Percentiles rank a stretch among this genome's conserved stretches.
Conservation (phyloP, 2,113 vertebrate species). For the Sitta europaea region DNA sequence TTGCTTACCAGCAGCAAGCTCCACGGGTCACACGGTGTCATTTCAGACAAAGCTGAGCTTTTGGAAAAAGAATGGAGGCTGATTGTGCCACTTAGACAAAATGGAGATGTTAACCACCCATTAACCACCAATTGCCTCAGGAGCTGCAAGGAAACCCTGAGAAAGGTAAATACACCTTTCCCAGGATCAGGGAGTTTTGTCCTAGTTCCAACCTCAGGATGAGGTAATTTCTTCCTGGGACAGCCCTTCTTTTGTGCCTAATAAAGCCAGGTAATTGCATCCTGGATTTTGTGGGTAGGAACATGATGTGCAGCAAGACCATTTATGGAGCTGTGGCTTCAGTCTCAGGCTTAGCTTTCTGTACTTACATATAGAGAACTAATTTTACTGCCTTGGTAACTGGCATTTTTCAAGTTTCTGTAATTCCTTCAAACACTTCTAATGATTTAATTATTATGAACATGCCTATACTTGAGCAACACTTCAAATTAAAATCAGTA, state of each 20-base stretch:
- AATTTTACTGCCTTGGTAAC: neutral
- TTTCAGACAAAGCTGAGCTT: neutral
- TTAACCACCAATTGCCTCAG: neutral
- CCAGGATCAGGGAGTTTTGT: neutral
- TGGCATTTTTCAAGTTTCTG: neutral
- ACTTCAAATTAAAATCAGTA: neutral
- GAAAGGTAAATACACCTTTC: constrained; percentile 16
- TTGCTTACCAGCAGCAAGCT: neutral
- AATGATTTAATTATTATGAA: neutral
- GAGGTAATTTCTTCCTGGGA: constrained; percentile 44
- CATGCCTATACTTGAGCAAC: neutral
- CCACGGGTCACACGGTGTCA: neutral
- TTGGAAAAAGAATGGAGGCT: neutral
- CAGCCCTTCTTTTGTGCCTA: constrained; percentile 1
- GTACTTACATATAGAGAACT: neutral
- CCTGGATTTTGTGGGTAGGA: constrained; percentile 6
- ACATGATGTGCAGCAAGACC: neutral
- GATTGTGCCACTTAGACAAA: neutral
- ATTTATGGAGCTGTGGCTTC: constrained; percentile 32
- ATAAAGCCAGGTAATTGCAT: constrained; percentile 46
- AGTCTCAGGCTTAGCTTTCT: neutral
- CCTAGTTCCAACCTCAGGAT: neutral
- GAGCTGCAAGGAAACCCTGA: neutral
- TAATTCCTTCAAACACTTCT: neutral
- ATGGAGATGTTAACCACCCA: neutral